Conservation (phyloP, 2,888 invertebrate species). For the Meghimatium bilineatum region DNA sequence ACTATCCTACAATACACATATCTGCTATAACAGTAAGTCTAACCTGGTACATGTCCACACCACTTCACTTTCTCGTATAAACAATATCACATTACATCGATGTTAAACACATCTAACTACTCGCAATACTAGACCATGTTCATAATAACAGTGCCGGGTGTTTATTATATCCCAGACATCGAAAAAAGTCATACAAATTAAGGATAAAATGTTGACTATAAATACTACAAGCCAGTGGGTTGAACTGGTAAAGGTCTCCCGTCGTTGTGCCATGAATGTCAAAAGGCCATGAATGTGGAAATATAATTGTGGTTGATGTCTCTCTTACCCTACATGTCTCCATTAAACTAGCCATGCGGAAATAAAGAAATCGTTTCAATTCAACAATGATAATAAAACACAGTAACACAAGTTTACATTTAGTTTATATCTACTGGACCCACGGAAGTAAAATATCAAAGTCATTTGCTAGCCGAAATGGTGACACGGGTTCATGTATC, state of each 20-base stretch:
- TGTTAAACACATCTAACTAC: too few relatives aligned
- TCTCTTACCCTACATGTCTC: not conserved
- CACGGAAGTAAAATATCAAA: too few relatives aligned
- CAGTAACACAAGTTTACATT: too few relatives aligned
- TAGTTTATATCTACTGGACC: too few relatives aligned
- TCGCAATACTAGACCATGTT: not conserved
- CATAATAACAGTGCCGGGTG: not conserved
- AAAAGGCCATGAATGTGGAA: not conserved
- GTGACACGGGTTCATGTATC: too few relatives aligned
- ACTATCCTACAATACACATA: too few relatives aligned
- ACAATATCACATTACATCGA: too few relatives aligned
- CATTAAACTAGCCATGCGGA: not conserved
- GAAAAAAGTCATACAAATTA: not conserved
- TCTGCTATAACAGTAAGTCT: not conserved
- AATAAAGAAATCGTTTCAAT: not conserved
- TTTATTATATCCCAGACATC: not conserved
- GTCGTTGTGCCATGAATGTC: not conserved
- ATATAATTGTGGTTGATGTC: not conserved
- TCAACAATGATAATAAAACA: too few relatives aligned
- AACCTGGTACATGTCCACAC: too few relatives aligned
- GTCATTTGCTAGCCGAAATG: too few relatives aligned
- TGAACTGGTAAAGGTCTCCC: not conserved
- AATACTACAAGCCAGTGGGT: not conserved
- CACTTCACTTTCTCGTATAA: too few relatives aligned
- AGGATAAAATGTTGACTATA: not conserved